phyloP scores from a whole-genome alignment of 2,113 vertebrate genomes.

The Illadopsis cleaveri region DNA sequence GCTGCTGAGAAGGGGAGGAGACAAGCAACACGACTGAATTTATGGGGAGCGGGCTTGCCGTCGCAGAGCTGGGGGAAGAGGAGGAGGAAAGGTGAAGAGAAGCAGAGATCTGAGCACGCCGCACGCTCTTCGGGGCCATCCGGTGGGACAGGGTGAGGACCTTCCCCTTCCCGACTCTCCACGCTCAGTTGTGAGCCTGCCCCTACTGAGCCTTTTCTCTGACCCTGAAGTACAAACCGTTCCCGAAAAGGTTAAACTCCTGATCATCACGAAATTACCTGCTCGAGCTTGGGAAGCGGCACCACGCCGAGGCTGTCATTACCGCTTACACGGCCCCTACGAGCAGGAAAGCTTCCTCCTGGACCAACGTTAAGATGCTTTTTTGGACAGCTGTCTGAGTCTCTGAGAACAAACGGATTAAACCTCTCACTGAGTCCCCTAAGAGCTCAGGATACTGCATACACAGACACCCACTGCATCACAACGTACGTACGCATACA shows the following conservation, averaged over 20 bases:
- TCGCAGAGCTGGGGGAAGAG: neutral
- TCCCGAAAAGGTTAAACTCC: neutral
- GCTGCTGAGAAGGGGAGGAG: neutral
- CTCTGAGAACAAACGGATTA: neutral
- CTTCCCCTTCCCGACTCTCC: neutral
- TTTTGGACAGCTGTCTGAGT: neutral
- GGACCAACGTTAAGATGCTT: neutral
- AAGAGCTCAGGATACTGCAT: neutral
- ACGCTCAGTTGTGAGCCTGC: neutral
- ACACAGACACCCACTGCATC: neutral
- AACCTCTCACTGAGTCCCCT: neutral
- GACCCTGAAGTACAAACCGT: neutral
- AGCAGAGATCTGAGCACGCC: neutral
- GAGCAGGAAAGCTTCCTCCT: neutral
- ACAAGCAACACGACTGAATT: neutral
- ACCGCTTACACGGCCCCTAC: neutral
- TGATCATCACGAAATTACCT: neutral
- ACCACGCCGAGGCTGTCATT: neutral
- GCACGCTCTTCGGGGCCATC: neutral
- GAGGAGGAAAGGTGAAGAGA: neutral
- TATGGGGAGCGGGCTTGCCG: neutral
- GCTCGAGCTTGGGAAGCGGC: neutral
- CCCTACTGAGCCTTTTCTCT: neutral
- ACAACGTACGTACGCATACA: neutral
- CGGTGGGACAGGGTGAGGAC: neutral